A percentile compares a stretch with the other conserved stretches of the same genome.
These are phyloP conservation scores for Acronicta alni DNA, from an alignment of 2,888 invertebrate species.

Conservation along the genomic window DNA sequence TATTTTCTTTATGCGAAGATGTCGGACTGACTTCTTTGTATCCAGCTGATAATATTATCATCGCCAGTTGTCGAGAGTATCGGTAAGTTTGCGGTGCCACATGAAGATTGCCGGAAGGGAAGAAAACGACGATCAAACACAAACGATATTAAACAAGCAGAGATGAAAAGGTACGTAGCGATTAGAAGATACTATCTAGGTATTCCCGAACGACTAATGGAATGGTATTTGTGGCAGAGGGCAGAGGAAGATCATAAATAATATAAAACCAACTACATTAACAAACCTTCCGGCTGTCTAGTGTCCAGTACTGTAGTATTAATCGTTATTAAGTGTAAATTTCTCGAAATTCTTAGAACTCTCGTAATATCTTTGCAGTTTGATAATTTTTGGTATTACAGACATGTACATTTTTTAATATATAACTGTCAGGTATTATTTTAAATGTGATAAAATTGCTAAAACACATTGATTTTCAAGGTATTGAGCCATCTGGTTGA, in stretches of 20 bases:
- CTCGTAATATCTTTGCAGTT: too few species aligned
- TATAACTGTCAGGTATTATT: too few species aligned
- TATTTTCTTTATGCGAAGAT: conserved; percentile 90
- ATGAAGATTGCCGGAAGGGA: conserved; percentile 88
- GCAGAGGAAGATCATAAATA: conserved; percentile 27
- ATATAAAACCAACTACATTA: conserved; percentile 25
- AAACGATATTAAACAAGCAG: conserved; percentile 82
- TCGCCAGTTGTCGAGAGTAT: conserved; percentile 82
- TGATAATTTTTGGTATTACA: too few species aligned
- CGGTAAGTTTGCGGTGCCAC: conserved; percentile 83
- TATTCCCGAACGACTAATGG: conserved; percentile 37
- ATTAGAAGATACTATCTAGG: conserved; percentile 43
- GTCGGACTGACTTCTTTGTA: conserved; percentile 88
- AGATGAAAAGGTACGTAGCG: conserved; percentile 66
- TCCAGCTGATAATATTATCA: conserved; percentile 81
- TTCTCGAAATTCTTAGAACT: too few species aligned
- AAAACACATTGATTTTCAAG: too few species aligned
- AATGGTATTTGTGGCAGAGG: conserved; percentile 50
- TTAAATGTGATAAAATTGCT: too few species aligned
- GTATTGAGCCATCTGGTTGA: too few species aligned
- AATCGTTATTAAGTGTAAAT: not conserved
- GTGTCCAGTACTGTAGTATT: not conserved
- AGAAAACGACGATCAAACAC: conserved; percentile 87
- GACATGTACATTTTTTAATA: too few species aligned
- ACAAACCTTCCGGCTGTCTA: conserved; percentile 41